These are phyloP conservation scores for Heliconius aoede DNA, from an alignment of 2,888 invertebrate species.

Conservation along the genomic window DNA sequence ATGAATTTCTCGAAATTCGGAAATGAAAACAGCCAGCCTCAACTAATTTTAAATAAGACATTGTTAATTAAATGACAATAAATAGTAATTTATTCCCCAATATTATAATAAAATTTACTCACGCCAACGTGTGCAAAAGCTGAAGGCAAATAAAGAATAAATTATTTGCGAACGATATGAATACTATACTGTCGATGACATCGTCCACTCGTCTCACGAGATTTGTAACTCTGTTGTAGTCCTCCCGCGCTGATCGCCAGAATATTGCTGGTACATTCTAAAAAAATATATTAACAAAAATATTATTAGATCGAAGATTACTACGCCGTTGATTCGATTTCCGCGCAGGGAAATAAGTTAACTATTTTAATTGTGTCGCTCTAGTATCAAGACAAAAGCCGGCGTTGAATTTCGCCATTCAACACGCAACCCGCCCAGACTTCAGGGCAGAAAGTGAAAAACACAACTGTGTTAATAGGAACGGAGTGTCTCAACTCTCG, in stretches of 20 bases:
- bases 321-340: too few relatives aligned
- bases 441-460: too few relatives aligned
- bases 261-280: conserved; percentile 56
- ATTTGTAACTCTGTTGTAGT: conserved; percentile 84
- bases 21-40: too few relatives aligned
- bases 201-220: conserved; percentile 84
- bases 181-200: conserved; percentile 84
- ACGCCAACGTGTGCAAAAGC: conserved; percentile 86
- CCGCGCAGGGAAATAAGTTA: too few relatives aligned
- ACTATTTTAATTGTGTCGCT: too few relatives aligned
- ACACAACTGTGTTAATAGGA: too few relatives aligned
- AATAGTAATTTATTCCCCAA: background rate
- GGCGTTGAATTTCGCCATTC: too few relatives aligned
- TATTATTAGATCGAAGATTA: background rate
- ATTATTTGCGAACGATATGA: conserved; percentile 87
- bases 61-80: background rate
- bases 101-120: conserved; percentile 54
- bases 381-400: too few relatives aligned
- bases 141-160: conserved; percentile 89
- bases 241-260: conserved; percentile 78
- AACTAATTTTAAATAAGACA: background rate
- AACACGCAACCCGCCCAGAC: too few relatives aligned
- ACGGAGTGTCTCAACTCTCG: background rate
- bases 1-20: too few relatives aligned
- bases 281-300: background rate